phyloP scores from a whole-genome alignment of 2,797 vertebrate genomes.

The Spea hammondii region DNA sequence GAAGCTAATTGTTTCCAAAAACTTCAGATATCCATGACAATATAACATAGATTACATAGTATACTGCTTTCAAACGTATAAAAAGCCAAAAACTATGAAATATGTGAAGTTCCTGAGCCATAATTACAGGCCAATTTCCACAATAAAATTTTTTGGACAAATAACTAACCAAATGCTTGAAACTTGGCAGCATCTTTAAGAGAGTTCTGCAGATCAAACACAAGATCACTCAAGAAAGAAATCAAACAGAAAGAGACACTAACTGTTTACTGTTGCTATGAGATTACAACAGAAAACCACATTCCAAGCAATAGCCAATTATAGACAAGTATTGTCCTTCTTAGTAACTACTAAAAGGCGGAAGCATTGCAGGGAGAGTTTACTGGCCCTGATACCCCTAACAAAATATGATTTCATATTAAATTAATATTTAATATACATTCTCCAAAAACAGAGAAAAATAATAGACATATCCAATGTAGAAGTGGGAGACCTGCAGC shows the following conservation, averaged over 20 bases:
- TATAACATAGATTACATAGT: background rate
- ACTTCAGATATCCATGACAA: background rate
- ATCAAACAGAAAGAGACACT: conserved; percentile 33
- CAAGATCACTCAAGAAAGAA: conserved; percentile 19
- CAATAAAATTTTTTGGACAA: conserved; percentile 6
- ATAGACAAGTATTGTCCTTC: conserved; percentile 6
- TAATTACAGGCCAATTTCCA: background rate
- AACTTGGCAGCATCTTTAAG: conserved; percentile 20
- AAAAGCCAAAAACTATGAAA: conserved; percentile 5
- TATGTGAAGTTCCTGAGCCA: background rate
- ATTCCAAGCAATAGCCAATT: conserved; percentile 17
- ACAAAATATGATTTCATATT: no score
- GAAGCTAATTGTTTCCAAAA: background rate
- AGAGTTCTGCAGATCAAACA: conserved; percentile 26
- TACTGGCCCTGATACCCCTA: no score
- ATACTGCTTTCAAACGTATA: background rate
- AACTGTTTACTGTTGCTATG: conserved; percentile 36
- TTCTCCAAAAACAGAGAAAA: no score
- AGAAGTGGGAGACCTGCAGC: no score
- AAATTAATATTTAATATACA: no score
- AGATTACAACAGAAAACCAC: conserved; percentile 22
- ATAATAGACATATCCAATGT: no score
- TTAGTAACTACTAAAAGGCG: conserved; percentile 4
- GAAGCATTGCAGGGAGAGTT: background rate
- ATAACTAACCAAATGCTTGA: background rate